Conservation (phyloP, 2,797 vertebrate species). For the Smutsia temminckii region DNA sequence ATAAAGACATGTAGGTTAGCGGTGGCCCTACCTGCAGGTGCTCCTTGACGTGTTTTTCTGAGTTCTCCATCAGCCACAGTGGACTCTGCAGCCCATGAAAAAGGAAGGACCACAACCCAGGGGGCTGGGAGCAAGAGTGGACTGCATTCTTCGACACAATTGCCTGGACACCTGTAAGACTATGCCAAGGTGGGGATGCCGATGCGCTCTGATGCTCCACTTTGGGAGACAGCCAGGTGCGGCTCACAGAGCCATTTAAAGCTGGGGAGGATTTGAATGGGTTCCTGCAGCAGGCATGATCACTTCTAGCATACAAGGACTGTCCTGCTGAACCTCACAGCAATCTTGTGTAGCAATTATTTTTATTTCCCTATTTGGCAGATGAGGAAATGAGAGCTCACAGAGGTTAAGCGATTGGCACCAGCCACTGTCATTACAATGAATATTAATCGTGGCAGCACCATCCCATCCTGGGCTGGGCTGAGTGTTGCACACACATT, state of each 20-base stretch:
- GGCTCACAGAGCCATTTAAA: not conserved
- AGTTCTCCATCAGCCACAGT: not conserved
- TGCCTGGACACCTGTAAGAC: not conserved
- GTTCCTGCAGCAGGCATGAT: not conserved
- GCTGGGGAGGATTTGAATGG: not conserved
- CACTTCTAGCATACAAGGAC: not conserved
- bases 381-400: slow-evolving; percentile 53
- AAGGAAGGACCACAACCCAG: not conserved
- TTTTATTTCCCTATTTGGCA: slow-evolving; percentile 44
- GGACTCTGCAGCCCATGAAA: not conserved
- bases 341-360: not conserved
- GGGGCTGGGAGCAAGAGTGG: not conserved
- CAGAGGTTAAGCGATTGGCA: slow-evolving; percentile 33
- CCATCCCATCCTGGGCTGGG: not conserved
- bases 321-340: not conserved
- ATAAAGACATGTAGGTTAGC: not conserved
- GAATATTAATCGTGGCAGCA: not conserved
- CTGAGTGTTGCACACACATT: not conserved
- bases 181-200: no score
- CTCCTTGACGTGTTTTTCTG: not conserved
- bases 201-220: not conserved
- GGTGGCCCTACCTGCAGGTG: not conserved
- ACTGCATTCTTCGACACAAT: accelerated
- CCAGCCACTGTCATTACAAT: not conserved
- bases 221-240: not conserved